Evolutionary conservation across 2,888 invertebrate species (phyloP).

Genomic region (Clusia tigrina): DNA sequence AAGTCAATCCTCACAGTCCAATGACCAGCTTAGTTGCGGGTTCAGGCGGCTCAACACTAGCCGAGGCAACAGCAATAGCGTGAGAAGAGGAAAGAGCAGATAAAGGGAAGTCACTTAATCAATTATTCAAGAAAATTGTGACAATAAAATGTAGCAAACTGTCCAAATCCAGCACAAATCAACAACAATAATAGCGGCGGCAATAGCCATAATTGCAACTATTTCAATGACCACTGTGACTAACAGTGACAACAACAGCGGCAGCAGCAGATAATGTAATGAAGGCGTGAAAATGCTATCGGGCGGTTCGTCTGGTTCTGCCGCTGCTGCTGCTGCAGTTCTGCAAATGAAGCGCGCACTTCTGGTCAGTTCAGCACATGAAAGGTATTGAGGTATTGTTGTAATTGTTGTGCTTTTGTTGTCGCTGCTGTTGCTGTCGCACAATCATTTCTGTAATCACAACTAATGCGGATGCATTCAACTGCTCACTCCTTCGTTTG

Average conservation of each 20-base stretch:
- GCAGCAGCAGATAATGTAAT: not conserved
- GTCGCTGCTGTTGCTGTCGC: not conserved
- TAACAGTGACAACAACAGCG: not conserved
- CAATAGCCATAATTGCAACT: not conserved
- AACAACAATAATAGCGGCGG: not conserved
- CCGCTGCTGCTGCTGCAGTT: no score
- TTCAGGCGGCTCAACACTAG: not conserved
- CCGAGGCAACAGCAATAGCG: slow-evolving; percentile 4
- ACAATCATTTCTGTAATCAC: not conserved
- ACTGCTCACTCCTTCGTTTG: not conserved
- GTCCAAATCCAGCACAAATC: not conserved
- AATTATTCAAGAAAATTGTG: slow-evolving; percentile 1
- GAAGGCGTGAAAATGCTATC: not conserved
- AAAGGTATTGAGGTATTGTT: no score
- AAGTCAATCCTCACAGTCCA: no score
- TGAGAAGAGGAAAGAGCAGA: no score
- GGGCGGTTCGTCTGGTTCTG: no score
- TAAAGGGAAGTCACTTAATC: not conserved
- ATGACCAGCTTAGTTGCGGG: no score
- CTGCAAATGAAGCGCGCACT: no score
- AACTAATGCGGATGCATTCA: not conserved
- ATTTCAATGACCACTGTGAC: not conserved
- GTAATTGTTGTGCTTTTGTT: not conserved
- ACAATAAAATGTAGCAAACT: not conserved
- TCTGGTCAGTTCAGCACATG: no score